phyloP scores from a whole-genome alignment of 2,888 invertebrate species.

The Dryobotodes eremita region DNA sequence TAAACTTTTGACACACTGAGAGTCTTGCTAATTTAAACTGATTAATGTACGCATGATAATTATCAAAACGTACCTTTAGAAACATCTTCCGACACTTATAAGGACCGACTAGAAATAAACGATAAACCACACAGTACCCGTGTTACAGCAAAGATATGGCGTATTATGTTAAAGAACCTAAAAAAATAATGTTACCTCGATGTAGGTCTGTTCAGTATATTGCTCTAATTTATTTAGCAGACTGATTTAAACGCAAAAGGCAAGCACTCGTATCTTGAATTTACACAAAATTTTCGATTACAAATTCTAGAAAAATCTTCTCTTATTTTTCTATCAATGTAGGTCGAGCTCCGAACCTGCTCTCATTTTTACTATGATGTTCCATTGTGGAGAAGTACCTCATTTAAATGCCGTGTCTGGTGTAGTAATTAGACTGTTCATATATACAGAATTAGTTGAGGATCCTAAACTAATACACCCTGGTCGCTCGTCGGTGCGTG shows the following conservation, averaged over 20 bases:
- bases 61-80: too few relatives aligned
- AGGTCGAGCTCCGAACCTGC: neutral
- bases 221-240: neutral
- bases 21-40: too few relatives aligned
- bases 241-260: too few relatives aligned
- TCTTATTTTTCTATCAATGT: neutral
- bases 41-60: too few relatives aligned
- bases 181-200: slow-evolving; percentile 3
- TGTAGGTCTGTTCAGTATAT: slow-evolving; percentile 9
- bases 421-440: slow-evolving; percentile 64
- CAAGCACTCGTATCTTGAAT: neutral
- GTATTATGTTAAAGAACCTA: neutral
- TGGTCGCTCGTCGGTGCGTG: slow-evolving; percentile 1
- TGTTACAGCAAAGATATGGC: neutral
- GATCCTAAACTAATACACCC: slow-evolving; percentile 66
- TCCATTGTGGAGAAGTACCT: neutral
- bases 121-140: neutral
- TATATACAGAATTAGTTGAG: slow-evolving; percentile 58
- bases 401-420: neutral
- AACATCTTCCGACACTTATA: too few relatives aligned
- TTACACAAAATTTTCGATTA: neutral
- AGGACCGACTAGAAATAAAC: neutral
- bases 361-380: slow-evolving; percentile 6
- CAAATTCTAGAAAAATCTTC: neutral
- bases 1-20: too few relatives aligned